These are phyloP conservation scores for Thunnus thynnus DNA, from an alignment of 2,113 vertebrate species.

Conservation along the genomic window DNA sequence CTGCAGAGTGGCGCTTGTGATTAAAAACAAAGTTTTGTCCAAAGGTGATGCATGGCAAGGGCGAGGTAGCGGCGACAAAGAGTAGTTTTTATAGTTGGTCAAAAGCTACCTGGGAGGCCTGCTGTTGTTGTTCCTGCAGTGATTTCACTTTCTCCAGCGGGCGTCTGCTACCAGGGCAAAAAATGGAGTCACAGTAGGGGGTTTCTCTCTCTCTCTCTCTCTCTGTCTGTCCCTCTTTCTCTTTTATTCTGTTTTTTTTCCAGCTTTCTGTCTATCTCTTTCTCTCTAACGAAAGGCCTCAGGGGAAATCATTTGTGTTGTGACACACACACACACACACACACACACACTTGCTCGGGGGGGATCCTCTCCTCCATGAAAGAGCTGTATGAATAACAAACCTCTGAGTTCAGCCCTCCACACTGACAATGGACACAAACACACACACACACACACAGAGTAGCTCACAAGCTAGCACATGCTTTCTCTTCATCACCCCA, in stretches of 20 bases:
- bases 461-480: too few relatives aligned
- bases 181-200: slow-evolving; percentile 38
- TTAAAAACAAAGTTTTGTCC: slow-evolving; percentile 36
- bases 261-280: background rate
- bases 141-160: slow-evolving; percentile 49
- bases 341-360: slow-evolving; percentile 2
- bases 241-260: slow-evolving; percentile 11
- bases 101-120: slow-evolving; percentile 37
- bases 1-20: background rate
- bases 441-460: background rate
- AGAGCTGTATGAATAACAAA: slow-evolving; percentile 78
- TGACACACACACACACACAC: background rate
- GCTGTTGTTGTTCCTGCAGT: slow-evolving; percentile 33
- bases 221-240: background rate
- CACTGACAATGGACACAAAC: too few relatives aligned
- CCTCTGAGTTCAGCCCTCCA: too few relatives aligned
- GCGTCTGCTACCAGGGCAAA: slow-evolving; percentile 2
- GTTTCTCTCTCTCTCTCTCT: background rate
- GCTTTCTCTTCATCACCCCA: background rate
- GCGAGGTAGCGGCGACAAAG: slow-evolving; percentile 14
- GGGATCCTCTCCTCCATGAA: slow-evolving; percentile 57
- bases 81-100: background rate
- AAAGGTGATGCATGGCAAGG: slow-evolving; percentile 22
- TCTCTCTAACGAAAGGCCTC: slow-evolving; percentile 47
- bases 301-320: slow-evolving; percentile 64